Conservation (phyloP, 2,888 invertebrate genomes). For the Cataglyphis albicans region DNA sequence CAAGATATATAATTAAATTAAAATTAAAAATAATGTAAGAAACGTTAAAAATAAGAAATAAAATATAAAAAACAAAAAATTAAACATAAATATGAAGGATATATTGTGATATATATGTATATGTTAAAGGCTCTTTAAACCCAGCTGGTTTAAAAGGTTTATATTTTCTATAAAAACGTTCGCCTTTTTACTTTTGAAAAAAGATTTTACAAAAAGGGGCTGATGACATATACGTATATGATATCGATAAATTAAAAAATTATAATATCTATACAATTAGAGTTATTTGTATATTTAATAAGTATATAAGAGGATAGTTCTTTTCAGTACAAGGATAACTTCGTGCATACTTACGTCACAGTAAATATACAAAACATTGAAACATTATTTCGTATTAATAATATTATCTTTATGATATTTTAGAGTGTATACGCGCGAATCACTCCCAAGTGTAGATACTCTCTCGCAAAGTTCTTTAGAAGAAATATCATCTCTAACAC, state of each 20-base stretch:
- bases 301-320: not conserved
- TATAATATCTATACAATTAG: not conserved
- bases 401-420: not conserved
- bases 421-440: not conserved
- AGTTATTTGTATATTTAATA: not conserved
- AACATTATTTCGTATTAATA: not conserved
- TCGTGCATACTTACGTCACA: not conserved
- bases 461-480: not conserved
- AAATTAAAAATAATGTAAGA: not conserved
- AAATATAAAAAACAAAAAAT: not conserved
- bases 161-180: not conserved
- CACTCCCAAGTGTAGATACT: not conserved
- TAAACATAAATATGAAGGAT: too few relatives aligned
- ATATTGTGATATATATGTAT: too few relatives aligned
- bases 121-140: not conserved
- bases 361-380: not conserved
- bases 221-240: not conserved
- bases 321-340: not conserved
- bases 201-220: not conserved
- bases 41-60: not conserved
- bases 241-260: not conserved
- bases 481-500: slow-evolving; percentile 24
- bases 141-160: not conserved
- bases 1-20: not conserved
- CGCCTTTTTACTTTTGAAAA: not conserved